phyloP scores from a whole-genome alignment of 2,797 vertebrate species.

The Malurus leucopterus region DNA sequence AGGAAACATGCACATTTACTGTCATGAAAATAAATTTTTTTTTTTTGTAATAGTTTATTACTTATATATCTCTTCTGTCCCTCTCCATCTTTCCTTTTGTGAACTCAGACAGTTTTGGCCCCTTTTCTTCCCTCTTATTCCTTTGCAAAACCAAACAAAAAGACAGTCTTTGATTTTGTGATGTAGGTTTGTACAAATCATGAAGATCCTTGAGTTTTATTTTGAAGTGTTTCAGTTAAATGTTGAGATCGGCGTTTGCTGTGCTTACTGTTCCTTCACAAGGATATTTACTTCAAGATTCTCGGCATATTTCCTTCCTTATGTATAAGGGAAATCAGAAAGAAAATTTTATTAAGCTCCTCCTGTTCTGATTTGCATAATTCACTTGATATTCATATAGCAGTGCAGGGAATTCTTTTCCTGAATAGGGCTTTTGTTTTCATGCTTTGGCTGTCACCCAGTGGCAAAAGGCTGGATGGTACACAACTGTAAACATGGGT shows the following conservation, averaged over 20 bases:
- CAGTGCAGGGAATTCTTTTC: constrained; percentile 46
- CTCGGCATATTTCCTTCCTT: constrained; percentile 17
- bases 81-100: background rate
- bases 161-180: background rate
- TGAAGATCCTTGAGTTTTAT: background rate
- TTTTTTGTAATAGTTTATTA: background rate
- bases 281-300: constrained; percentile 20
- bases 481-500: constrained; percentile 54
- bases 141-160: background rate
- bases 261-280: background rate
- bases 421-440: constrained; percentile 65
- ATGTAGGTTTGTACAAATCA: background rate
- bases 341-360: constrained; percentile 46
- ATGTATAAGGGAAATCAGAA: constrained; percentile 4
- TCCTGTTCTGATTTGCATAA: constrained; percentile 61
- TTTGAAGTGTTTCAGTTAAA: constrained; percentile 14
- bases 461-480: constrained; percentile 67
- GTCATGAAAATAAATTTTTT: background rate
- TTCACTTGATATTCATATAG: constrained; percentile 62
- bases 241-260: background rate
- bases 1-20: background rate
- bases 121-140: background rate
- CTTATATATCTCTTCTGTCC: background rate
- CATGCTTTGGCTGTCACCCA: constrained; percentile 69
- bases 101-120: background rate